Evolutionary conservation across 1,140 invertebrate genomes (phyloP), one percentile per base, ranked within the genome.

Genomic region (Apis laboriosa): DNA sequence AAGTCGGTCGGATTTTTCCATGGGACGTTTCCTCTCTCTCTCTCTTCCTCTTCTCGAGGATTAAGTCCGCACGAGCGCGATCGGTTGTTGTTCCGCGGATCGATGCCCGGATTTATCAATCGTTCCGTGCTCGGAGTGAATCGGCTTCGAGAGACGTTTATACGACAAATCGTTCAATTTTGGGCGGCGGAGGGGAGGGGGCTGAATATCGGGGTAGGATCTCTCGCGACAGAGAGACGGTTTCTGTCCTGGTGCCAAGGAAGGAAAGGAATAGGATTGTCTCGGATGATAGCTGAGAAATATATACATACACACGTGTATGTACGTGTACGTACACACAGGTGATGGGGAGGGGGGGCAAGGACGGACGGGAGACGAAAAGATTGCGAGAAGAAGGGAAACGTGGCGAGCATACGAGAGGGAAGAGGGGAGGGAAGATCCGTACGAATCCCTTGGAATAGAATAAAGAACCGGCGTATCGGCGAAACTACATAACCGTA

Each of bases 121-220:
- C 66, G 78, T 34, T 34, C 34, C 21, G 58, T 49, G 56, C 34
- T 7, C 21, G 19, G 49, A 43, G 77, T 43, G 77, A 34, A 55
- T 55, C 79, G 71, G 64, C 64, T 84, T 58, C 34, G 4, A 72
- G 81, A 85, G 73, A 68, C 72, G 80, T 67, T 82, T 75, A 81
- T 83, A 85, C 74, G 84, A 82, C 73, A 85, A 83, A 85, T 85
- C 74, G 79, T 83, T 85, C 84, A 82, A 83, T 85, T 85, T 77
- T 74, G 34, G 19, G n/a, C 55, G 17, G 51, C 24, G 34, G 34
- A 34, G 34, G 34, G 34, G 34, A 3, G 34, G 2, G 2, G 60
- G 74, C 67, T 63, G 84, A 85, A 85, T 85, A 85, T 85, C 83
- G 83, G 64, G 34, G 28, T 67, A 67, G 72, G 53, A 76, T 64